Percentiles rank a stretch among this genome's conserved stretches.
Conservation (phyloP, 2,113 vertebrate species). For the Hippopotamus amphibius region DNA sequence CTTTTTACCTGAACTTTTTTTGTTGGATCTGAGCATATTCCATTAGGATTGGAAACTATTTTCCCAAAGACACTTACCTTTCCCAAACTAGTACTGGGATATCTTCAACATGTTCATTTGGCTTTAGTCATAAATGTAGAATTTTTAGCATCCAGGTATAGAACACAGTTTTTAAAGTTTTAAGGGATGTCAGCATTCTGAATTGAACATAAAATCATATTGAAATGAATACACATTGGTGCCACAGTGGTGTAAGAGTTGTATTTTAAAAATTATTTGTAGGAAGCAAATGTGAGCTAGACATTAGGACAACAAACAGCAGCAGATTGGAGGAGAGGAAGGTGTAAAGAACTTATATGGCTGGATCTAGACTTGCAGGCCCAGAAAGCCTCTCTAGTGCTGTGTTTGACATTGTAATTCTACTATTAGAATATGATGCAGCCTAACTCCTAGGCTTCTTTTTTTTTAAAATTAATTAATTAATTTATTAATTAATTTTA, state of each 20-base stretch:
- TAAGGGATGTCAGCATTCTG: not conserved
- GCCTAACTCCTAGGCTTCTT: not conserved
- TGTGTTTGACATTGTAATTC: not conserved
- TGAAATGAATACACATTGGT: not conserved
- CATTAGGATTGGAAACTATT: not conserved
- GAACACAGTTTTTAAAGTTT: not conserved
- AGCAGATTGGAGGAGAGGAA: not conserved
- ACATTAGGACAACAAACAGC: not conserved
- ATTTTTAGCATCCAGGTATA: not conserved
- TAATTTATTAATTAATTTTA: no score
- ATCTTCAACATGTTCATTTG: not conserved
- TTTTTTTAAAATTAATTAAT: no score
- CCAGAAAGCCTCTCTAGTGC: no score
- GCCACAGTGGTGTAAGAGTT: not conserved
- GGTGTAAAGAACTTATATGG: not conserved
- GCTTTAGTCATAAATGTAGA: not conserved
- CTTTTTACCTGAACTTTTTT: not conserved
- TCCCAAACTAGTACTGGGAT: not conserved
- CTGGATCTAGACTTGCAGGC: not conserved
- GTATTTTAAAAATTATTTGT: conserved; percentile 35
- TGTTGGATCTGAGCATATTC: not conserved
- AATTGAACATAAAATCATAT: not conserved
- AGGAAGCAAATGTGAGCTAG: not conserved
- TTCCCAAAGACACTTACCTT: not conserved
- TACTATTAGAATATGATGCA: not conserved